Base-by-base conservation (phyloP, 2,888 invertebrate genomes). In the Hydrotaea diabolus region DNA sequence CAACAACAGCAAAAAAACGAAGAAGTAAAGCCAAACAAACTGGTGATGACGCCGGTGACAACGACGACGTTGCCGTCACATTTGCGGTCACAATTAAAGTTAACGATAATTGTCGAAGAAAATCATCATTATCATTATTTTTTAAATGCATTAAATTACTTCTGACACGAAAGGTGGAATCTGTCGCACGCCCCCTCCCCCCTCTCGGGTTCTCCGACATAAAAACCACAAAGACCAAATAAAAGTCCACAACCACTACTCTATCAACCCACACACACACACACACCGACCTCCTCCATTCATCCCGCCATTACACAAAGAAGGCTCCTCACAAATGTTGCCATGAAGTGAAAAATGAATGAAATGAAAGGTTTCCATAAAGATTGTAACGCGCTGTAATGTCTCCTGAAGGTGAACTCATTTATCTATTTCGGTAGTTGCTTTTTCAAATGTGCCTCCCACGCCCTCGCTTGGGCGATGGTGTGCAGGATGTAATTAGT, bases 131-230 rank as follows among this genome's bases (percentile, higher is more conserved):
- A 69, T 46, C 69, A 78, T 81, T 85, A 79, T 79, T 59, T 76
- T 46, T 73, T 55, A 79, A 82, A 81, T 81, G 84, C 76, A 78
- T 76, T 78, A 76, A 84, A 84, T 81, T 84, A 73, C 78, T 81
- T 69, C 76, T 78, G 78, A 31, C 84, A 84, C 72, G 78, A 76
- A 85, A 75, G 74, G 46, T 75, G 62, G 59, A 53, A 80, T 46
- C 43, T 21, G 31, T n/a, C n/a, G n/a, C n/a, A n/a, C n/a, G n/a
- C n/a, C 31, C 31, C 31, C 31, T 31, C 31, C 31, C 31, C 31
- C 7, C 31, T 31, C 36, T 36, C 17, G 17, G 31, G 2, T 2
- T 31, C 31, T 39, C 7, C 17, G 31, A 21, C 21, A 66, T 26
- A 11, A 66, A 55, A 43, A 55, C 19, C 55, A 77, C 69, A 62